Base-by-base conservation (phyloP, 2,113 vertebrate genomes). In the Aptenodytes patagonicus region DNA sequence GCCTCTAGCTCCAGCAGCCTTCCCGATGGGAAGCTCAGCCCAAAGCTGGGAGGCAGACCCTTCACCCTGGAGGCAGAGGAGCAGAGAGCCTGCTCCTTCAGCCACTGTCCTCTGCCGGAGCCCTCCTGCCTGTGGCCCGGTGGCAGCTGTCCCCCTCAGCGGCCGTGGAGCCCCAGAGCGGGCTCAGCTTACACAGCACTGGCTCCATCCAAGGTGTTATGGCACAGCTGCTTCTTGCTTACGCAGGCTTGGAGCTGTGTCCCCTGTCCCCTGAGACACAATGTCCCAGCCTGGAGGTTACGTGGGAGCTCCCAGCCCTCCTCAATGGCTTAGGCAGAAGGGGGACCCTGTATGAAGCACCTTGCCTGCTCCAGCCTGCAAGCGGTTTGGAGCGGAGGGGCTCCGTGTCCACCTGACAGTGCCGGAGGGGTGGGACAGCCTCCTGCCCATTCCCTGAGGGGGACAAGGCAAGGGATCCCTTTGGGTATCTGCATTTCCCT, bases 201-300 rank as follows among this genome's bases (percentile, higher is more conserved):
- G 75, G 68, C 93, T 75, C 83, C 8, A 0, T 42, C 36, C 92
- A 17, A 90, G 97, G 93, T 97, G 96, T 86, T 94, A n/a, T 4
- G 7, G 89, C 81, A 79, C 95, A 95, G 93, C 89, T 79, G 95
- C 91, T 72, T 87, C 95, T 93, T 4, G 6, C 85, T 96, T 87
- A 96, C 95, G 36, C 90, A 94, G 85, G 69, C 93, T 88, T 2
- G 1, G 87, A 79, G 79, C 93, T 21, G 73, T 62, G 91, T 91
- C 36, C 68, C 86, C 60, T 76, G 87, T 72, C 46, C 95, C 60
- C 77, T 16, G 89, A 94, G 95, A 95, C 95, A 61, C 81, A 61
- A 87, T 95, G 96, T 97, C 86, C 95, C 88, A 82, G 96, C 83
- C 73, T 38, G 70, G 92, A 92, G 95, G 51, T 95, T 75, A 94